Conservation (phyloP, 1,140 invertebrate genomes). For the Drosophila tristis region DNA sequence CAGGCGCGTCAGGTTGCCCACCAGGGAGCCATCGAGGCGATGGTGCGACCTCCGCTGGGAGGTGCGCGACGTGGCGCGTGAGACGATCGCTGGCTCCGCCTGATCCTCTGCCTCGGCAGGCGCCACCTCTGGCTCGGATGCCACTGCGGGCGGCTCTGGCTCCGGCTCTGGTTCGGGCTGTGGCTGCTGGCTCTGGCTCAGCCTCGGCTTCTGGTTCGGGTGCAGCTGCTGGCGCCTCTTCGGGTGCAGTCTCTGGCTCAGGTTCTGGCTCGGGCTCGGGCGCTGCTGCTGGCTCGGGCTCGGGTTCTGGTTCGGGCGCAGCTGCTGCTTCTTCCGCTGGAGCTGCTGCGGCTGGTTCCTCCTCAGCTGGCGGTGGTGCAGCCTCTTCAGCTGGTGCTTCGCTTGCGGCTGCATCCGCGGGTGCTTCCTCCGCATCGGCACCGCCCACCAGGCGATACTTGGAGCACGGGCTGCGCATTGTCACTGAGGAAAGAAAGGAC, state of each 20-base stretch:
- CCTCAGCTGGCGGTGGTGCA: conserved; percentile 3
- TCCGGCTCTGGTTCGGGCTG: conserved; percentile 1
- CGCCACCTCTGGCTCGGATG: neutral
- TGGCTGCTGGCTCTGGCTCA: neutral
- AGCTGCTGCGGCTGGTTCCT: neutral
- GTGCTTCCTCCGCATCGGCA: conserved; percentile 47
- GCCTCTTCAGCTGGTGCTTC: neutral
- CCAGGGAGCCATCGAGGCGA: conserved; percentile 37
- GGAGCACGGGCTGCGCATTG: conserved; percentile 47
- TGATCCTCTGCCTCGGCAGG: neutral
- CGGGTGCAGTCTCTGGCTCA: neutral
- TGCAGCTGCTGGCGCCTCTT: neutral
- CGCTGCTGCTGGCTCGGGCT: neutral
- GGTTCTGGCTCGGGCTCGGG: conserved; percentile 7
- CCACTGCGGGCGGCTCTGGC: neutral
- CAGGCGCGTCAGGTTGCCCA: conserved; percentile 27
- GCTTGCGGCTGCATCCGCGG: neutral
- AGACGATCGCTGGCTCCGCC: neutral
- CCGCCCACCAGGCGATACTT: conserved; percentile 58
- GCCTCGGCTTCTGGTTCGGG: neutral
- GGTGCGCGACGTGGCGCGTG: conserved; percentile 35
- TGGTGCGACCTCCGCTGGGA: conserved; percentile 16
- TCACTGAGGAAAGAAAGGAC: neutral
- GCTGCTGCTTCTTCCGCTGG: neutral
- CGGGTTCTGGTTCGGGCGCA: neutral